phyloP scores from a whole-genome alignment of 1,140 invertebrate species.

The Hypothenemus hampei region DNA sequence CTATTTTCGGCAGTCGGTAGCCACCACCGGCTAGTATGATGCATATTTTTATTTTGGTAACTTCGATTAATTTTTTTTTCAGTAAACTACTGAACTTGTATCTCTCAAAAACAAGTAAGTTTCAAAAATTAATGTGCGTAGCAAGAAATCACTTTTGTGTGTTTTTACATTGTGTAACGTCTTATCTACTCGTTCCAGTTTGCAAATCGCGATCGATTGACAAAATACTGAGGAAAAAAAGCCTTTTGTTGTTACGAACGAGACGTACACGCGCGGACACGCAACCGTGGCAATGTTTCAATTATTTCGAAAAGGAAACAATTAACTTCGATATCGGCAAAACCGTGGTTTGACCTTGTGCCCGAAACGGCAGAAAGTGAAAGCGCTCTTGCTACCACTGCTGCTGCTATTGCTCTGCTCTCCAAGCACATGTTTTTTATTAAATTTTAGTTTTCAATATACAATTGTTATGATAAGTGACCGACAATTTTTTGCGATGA shows the following conservation, averaged over 20 bases:
- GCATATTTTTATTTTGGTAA: constrained; percentile 10
- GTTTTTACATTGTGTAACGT: no score
- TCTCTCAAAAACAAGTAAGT: no score
- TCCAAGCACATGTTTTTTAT: no score
- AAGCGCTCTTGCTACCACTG: constrained; percentile 7
- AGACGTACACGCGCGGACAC: not conserved
- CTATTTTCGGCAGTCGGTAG: constrained; percentile 3
- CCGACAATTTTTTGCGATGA: no score
- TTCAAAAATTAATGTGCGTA: no score
- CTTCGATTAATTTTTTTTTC: not conserved
- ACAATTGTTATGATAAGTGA: no score
- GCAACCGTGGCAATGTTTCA: constrained; percentile 18
- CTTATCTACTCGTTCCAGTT: no score
- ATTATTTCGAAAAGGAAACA: constrained; percentile 22
- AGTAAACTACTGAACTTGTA: no score
- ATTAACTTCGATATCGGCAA: constrained; percentile 13
- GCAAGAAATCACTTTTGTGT: no score
- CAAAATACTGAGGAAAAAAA: not conserved
- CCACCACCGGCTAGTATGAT: constrained; percentile 2
- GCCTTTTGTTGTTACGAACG: not conserved
- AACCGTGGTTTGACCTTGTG: constrained; percentile 17
- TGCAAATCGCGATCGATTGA: no score
- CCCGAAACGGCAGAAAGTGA: constrained; percentile 16
- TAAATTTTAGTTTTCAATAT: no score
- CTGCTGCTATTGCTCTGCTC: constrained; percentile 2